Conservation (phyloP, 2,888 invertebrate species). For the Melieria crassipennis region DNA sequence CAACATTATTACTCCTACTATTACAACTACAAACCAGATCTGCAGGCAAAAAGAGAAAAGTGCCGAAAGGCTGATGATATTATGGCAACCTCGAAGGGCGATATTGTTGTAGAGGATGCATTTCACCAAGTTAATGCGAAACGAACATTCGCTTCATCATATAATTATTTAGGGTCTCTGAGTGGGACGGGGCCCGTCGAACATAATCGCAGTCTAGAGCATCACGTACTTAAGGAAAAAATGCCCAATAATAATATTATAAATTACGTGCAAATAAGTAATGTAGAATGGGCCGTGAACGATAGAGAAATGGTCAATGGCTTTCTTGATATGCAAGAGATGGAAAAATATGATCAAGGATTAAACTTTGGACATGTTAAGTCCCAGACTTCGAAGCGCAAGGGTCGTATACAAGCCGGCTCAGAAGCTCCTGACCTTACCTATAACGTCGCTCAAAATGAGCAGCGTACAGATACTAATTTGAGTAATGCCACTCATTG, state of each 20-base stretch:
- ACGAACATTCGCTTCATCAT: no score
- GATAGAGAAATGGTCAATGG: constrained; percentile 37
- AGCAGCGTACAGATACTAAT: no score
- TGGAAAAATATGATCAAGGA: constrained; percentile 35
- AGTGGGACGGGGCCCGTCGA: no score
- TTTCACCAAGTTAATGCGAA: not conserved
- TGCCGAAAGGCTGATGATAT: no score
- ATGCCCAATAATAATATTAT: constrained; percentile 46
- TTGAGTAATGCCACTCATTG: no score
- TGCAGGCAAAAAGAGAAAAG: no score
- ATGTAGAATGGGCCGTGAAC: constrained; percentile 44
- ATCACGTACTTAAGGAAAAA: constrained; percentile 49
- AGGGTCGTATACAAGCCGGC: constrained; percentile 50
- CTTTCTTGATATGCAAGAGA: constrained; percentile 39
- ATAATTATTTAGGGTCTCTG: no score
- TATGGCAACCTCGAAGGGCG: not conserved
- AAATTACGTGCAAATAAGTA: constrained; percentile 37
- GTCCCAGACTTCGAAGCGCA: constrained; percentile 42
- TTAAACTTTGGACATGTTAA: constrained; percentile 37
- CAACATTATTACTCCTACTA: constrained; percentile 58
- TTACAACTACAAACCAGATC: constrained; percentile 48
- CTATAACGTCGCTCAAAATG: no score
- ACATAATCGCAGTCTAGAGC: constrained; percentile 4
- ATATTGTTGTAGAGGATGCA: not conserved
- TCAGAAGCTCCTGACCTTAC: constrained; percentile 31